Evolutionary conservation across 2,113 vertebrate species (phyloP), one percentile per base, ranked within the genome.

Genomic region (Hassar affinis): DNA sequence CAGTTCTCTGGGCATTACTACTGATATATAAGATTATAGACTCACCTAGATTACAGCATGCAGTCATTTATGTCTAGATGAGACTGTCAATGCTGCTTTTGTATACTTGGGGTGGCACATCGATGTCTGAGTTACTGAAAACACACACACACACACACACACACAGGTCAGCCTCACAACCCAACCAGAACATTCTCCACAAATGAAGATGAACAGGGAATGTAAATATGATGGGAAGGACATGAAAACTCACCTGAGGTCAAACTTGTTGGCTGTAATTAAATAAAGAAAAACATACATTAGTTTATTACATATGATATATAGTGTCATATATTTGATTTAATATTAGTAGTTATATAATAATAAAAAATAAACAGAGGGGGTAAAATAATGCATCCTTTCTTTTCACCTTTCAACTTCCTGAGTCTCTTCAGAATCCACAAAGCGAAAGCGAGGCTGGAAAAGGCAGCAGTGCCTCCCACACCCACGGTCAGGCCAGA

Each of bases 71-170:
- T 7, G 20, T 56, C 80, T 93, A 94, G 25, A 95, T 81, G 72
- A 94, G 91, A 85, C 92, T 93, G 85, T 93, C 93, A 3, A 64
- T 81, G 83, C 92, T 93, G 88, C 84, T 94, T 86, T 86, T 94
- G 90, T 94, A 94, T 68, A 82, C 33, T 61, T 93, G 90, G n/a
- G 84, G 88, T 0, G 91, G 89, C 10, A 42, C 47, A 0, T 92
- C 90, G 0, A 89, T 88, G 42, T 94, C 90, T 0, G 91, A 90
- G 84, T 80, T 90, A 82, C 92, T 94, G 85, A 78, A 83, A 89
- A 49, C 49, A 49, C 10, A 49, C 10, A 49, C 10, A 49, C 10
- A 49, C 10, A 49, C 12, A 42, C 38, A 42, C 38, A 84, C 35
- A 85, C 4, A 82, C 87, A 56, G 14, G 57, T 17, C n/a, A 30